Evolutionary conservation across 2,113 vertebrate species (phyloP), one percentile per base, ranked within the genome.

Genomic region (Saccopteryx leptura): DNA sequence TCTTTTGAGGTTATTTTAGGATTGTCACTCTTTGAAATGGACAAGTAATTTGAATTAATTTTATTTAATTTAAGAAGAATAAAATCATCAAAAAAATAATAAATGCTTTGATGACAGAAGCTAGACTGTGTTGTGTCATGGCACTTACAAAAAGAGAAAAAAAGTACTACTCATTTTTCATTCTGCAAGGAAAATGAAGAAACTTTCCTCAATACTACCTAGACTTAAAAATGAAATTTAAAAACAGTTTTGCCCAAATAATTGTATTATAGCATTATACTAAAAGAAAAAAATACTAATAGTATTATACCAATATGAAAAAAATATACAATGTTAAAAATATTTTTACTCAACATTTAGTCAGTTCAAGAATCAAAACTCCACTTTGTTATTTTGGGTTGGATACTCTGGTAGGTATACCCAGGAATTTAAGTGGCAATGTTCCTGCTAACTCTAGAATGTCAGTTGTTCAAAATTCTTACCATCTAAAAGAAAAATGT

Each of bases 51-150:
- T 88, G 4, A 90, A 79, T 74, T 80, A 79, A 94, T 95, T 93
- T 98, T 78, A 98, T 97, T 97, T 98, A 97, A 97, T 95, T 95
- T 86, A 85, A 97, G 94, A 92, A 95, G 93, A 94, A 85, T 81
- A 90, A 97, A 97, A 97, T 66, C 91, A 96, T 76, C 31, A 90
- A 79, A 91, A 65, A 9, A 72, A 71, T 52, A 33, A 84, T 63
- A 75, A 75, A 60, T 39, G 8, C 24, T 7, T 95, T n/a, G 46
- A 31, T 97, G 93, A 97, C 60, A 97, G 63, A 68, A 98, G 72
- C 81, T 65, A 92, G 28, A 98, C 93, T 83, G 46, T 93, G 91
- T 96, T 97, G 52, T 56, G 48, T 96, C 88, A 88, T 80, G 80
- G 15, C 23, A 97, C 97, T 97, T 96, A 69, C 7, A 95, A 78